Conservation (phyloP, 2,888 invertebrate species). For the Anticlea derivata region DNA sequence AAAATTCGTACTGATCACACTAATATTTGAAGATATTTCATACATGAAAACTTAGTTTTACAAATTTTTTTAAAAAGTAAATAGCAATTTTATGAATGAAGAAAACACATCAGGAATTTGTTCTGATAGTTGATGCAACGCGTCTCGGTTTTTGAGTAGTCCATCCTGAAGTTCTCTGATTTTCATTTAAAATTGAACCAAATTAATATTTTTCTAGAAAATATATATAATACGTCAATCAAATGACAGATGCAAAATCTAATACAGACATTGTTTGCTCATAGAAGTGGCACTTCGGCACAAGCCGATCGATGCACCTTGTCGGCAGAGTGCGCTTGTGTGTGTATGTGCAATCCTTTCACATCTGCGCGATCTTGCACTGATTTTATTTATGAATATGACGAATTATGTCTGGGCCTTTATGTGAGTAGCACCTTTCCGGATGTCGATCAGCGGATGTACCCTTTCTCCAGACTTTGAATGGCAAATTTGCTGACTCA, state of each 20-base stretch:
- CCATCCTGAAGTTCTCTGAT: too few relatives aligned
- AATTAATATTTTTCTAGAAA: background rate
- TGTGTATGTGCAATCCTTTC: constrained; percentile 74
- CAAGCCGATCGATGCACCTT: constrained; percentile 79
- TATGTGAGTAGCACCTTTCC: constrained; percentile 79
- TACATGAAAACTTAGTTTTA: too few relatives aligned
- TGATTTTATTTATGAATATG: constrained; percentile 83
- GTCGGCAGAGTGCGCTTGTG: constrained; percentile 65
- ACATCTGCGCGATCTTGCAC: constrained; percentile 70
- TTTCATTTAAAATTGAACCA: too few relatives aligned
- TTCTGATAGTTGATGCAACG: too few relatives aligned
- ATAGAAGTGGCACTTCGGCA: constrained; percentile 66
- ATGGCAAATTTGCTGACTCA: constrained; percentile 46
- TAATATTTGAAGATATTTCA: too few relatives aligned
- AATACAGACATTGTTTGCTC: constrained; percentile 53
- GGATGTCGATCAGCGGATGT: constrained; percentile 77
- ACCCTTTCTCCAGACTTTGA: constrained; percentile 53
- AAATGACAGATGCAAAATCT: constrained; percentile 57
- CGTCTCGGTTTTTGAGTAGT: too few relatives aligned
- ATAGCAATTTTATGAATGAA: too few relatives aligned
- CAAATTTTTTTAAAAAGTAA: too few relatives aligned
- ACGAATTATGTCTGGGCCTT: constrained; percentile 77
- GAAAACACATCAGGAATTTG: too few relatives aligned
- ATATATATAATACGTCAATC: constrained; percentile 10
- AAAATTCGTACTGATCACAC: too few relatives aligned